Base-by-base conservation (phyloP, 1,140 invertebrate genomes). In the Bombus breviceps region DNA sequence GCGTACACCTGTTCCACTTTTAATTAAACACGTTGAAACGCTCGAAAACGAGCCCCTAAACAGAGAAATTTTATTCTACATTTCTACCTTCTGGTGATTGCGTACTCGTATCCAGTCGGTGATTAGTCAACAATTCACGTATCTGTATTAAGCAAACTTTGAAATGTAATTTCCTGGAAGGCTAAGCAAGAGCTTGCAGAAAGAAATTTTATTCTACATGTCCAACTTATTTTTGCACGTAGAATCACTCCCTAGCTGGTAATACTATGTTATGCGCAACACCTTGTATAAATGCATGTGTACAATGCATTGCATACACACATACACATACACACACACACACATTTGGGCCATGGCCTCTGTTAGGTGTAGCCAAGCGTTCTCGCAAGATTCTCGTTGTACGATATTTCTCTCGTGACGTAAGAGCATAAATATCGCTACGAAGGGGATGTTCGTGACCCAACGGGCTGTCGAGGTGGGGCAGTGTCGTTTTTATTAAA, bases 391-490 rank as follows among this genome's bases (percentile, higher is more conserved):
- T 89, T 91, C 82, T 68, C 79, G 81, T 85, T 53, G 86, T 85
- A 66, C 86, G 86, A 90, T 90, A 90, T 90, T 88, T 90, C 88
- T 90, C 83, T 79, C 86, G 86, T 88, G 89, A 90, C 88, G 86
- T 90, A 86, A 71, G 84, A 74, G 89, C 88, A 90, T 90, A 88
- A 90, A 90, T 90, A 90, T 88, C 77, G 71, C 69, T 41, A 64
- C 39, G 79, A 78, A 73, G 69, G 83, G 83, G 86, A 83, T 84
- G 89, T 86, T 90, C 75, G 89, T 81, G 83, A 90, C 83, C 81
- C 66, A 74, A 73, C 71, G 69, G 32, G 69, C 39, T 57, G 66
- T 64, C 71, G 34, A 25, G 53, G 53, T 90, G 59, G 32, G 53
- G 53, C 88, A 59, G 86, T 86, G 68, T 86, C 78, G 83, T 90